Evolutionary conservation across 2,113 vertebrate genomes (phyloP).

Genomic region (Mastomys natalensis): DNA sequence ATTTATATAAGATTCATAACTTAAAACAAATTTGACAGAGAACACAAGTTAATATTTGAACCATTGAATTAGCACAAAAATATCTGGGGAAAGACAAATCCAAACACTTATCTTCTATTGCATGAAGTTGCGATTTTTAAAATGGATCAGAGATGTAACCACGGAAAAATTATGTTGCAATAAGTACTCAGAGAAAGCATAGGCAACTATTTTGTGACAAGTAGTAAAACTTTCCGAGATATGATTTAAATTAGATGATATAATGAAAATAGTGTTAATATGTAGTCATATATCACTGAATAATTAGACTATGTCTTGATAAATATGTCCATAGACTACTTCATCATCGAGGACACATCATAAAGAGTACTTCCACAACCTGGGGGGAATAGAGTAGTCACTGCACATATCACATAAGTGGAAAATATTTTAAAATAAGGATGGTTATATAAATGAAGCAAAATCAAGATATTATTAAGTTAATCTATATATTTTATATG

Average conservation of each 20-base stretch:
- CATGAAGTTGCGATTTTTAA: neutral
- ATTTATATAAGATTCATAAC: neutral
- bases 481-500: neutral
- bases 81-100: neutral
- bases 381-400: neutral
- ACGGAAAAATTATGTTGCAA: neutral
- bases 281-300: neutral
- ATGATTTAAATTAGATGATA: conserved; percentile 18
- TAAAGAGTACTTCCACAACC: neutral
- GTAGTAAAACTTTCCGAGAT: neutral
- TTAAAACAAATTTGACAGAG: neutral
- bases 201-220: neutral
- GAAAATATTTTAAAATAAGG: neutral
- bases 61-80: neutral
- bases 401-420: neutral
- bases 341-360: neutral
- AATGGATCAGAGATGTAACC: neutral
- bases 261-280: neutral
- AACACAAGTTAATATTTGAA: neutral
- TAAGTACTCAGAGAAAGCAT: neutral
- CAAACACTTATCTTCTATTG: neutral
- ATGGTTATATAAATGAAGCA: neutral
- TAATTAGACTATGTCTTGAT: neutral
- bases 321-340: neutral
- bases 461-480: neutral